Base-by-base conservation (phyloP, 2,888 invertebrate species). In the Neoscelio sp. region DNA sequence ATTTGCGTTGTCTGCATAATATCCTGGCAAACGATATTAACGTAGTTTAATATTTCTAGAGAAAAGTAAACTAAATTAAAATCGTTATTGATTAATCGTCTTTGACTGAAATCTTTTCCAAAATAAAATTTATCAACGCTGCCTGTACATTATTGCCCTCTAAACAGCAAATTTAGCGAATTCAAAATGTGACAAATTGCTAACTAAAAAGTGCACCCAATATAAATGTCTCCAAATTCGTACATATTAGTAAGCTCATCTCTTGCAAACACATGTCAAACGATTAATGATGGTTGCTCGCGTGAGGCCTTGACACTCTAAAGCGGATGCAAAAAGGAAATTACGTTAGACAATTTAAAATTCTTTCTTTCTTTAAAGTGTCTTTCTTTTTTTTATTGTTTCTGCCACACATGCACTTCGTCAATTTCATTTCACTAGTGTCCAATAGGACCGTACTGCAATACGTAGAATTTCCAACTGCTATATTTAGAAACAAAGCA, bases 221-320 rank as follows among this genome's bases (percentile, higher is more conserved):
- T 65, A 71, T 70, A n/a, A n/a, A 68, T 74, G 74, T 50, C 71
- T 75, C 62, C 67, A 58, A 73, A 68, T 56, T 80, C 64, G 44
- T 71, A 76, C 48, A 58, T 79, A 80, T 76, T 80, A 80, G 80
- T 80, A 80, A 80, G 80, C 76, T 80, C 17, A 76, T 71, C 17
- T 76, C 56, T 80, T 58, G 80, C 80, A 76, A 80, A 80, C 80
- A 80, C 76, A 80, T 67, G 68, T 76, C 80, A 76, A 68, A 80
- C 80, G 73, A 80, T 80, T 76, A 76, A 80, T 80, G 80, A 80
- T 80, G 76, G 64, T 76, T 80, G 76, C 76, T 80, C 76, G 75
- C 80, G 68, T 64, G 56, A 79, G 60, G 75, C 79, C 70, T 78
- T 64, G 67, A 73, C 64, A 81, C 76, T 78, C 56, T 68, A 50